Conservation (phyloP, 2,888 invertebrate genomes). For the Rhynchonema sp. region DNA sequence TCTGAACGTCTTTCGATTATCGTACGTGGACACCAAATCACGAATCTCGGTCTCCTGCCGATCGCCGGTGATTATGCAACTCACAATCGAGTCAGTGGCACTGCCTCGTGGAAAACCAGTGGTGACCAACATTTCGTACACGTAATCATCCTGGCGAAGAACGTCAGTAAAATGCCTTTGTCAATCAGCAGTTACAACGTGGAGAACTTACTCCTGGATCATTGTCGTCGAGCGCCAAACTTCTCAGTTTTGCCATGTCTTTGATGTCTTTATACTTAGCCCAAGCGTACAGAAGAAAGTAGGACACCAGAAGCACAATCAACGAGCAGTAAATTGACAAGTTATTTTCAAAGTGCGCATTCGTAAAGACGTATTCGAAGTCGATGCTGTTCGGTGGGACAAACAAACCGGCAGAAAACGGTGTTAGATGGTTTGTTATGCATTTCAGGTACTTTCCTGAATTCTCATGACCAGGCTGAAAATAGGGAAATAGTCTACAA, state of each 20-base stretch:
- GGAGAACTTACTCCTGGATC: slow-evolving; percentile 11
- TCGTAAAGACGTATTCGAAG: slow-evolving; percentile 34
- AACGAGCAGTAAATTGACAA: slow-evolving; percentile 34
- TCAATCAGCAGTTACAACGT: no score
- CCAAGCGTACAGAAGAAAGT: slow-evolving; percentile 30
- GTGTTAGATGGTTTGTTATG: slow-evolving; percentile 30
- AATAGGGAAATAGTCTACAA: not conserved
- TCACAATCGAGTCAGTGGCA: slow-evolving; percentile 15
- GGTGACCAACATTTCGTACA: slow-evolving; percentile 27
- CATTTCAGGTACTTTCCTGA: slow-evolving; percentile 11
- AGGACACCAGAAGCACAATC: slow-evolving; percentile 29
- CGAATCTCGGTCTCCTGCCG: slow-evolving; percentile 23
- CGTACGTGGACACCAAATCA: slow-evolving; percentile 12
- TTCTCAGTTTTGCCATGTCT: slow-evolving; percentile 17
- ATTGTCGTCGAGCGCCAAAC: slow-evolving; percentile 27
- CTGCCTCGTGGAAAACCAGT: slow-evolving; percentile 21
- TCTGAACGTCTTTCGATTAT: slow-evolving; percentile 21
- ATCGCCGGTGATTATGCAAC: slow-evolving; percentile 24
- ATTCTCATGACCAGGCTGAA: not conserved
- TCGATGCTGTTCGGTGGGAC: slow-evolving; percentile 36
- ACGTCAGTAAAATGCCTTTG: not conserved
- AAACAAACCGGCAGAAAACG: slow-evolving; percentile 33
- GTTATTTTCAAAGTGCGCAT: slow-evolving; percentile 33
- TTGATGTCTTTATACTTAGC: slow-evolving; percentile 29
- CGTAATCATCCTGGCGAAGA: slow-evolving; percentile 21